phyloP scores from a whole-genome alignment of 2,797 vertebrate genomes.

The Sebastes cheni region DNA sequence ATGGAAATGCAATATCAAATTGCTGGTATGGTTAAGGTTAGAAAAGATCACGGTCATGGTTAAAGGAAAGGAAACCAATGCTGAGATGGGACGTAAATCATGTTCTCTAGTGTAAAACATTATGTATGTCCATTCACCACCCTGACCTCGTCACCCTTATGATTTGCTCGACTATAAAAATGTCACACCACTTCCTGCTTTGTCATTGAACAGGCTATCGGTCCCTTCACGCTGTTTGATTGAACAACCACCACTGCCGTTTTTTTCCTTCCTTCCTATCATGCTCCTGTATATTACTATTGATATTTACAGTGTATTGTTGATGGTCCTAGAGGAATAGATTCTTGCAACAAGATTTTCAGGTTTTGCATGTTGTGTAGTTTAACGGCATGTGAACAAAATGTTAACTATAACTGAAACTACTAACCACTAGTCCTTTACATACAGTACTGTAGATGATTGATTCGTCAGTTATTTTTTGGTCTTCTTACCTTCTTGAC shows the following conservation, averaged over 20 bases:
- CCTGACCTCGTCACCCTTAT: background rate
- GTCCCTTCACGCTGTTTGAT: background rate
- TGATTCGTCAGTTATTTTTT: background rate
- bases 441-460: background rate
- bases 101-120: no score
- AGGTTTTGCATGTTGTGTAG: background rate
- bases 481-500: constrained; percentile 90
- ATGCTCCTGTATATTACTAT: background rate
- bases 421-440: background rate
- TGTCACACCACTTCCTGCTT: background rate
- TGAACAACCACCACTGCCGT: background rate
- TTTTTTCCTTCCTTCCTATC: background rate
- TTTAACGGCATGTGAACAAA: background rate
- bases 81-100: background rate
- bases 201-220: background rate
- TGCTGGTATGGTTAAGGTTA: no score
- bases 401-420: background rate
- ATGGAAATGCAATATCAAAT: no score
- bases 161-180: background rate
- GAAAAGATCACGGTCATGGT: background rate
- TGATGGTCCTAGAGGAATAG: background rate
- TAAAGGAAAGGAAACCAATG: background rate
- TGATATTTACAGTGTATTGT: background rate
- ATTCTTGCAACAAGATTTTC: background rate
- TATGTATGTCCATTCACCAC: background rate